Conservation (phyloP, 2,888 invertebrate species). For the Quadriops clusia region DNA sequence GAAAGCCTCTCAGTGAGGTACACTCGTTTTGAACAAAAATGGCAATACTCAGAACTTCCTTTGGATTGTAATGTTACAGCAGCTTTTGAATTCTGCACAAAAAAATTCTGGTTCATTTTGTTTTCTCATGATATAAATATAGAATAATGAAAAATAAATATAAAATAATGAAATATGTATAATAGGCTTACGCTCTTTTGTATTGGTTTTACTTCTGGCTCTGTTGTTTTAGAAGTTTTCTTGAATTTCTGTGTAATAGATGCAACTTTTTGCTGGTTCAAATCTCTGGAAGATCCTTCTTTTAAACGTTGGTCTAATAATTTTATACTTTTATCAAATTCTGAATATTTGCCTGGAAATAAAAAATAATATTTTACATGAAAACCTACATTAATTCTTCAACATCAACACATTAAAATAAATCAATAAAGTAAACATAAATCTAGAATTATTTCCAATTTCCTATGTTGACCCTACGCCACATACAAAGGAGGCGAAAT, state of each 20-base stretch:
- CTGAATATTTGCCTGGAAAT: conserved; percentile 52
- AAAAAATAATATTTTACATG: no score
- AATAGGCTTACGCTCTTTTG: conserved; percentile 43
- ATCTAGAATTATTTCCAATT: no score
- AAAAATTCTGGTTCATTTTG: conserved; percentile 10
- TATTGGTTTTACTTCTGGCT: conserved; percentile 19
- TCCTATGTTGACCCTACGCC: no score
- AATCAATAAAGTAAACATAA: not conserved
- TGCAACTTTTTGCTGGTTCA: conserved; percentile 60
- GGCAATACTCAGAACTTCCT: conserved; percentile 64
- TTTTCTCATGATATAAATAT: conserved; percentile 9
- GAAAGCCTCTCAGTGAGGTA: conserved; percentile 87
- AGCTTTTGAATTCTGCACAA: conserved; percentile 34
- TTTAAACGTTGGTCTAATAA: conserved; percentile 60
- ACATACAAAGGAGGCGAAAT: no score
- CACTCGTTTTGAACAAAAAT: conserved; percentile 83
- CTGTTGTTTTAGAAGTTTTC: conserved; percentile 28
- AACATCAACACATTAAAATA: not conserved
- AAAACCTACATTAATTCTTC: conserved; percentile 3
- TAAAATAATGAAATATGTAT: conserved; percentile 7
- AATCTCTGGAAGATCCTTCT: conserved; percentile 62
- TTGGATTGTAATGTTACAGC: conserved; percentile 37
- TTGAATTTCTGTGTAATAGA: conserved; percentile 73
- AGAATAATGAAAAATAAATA: conserved; percentile 3
- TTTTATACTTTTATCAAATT: conserved; percentile 61